Conservation (phyloP, 2,113 vertebrate genomes). For the Mirza zaza region DNA sequence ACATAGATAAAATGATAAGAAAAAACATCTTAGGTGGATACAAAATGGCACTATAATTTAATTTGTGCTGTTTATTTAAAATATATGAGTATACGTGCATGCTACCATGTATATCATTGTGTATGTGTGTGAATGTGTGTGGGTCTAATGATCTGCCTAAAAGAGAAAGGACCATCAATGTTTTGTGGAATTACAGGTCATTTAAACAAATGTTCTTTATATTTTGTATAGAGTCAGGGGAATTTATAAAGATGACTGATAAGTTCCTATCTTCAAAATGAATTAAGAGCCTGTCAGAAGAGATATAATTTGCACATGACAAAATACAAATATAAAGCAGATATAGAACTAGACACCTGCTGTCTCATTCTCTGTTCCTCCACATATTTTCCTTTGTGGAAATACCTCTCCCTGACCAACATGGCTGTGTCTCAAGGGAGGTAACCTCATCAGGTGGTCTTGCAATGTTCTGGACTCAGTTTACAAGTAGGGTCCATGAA, state of each 20-base stretch:
- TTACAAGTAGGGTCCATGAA: not conserved
- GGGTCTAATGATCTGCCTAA: not conserved
- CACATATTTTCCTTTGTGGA: not conserved
- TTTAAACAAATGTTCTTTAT: not conserved
- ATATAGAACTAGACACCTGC: not conserved
- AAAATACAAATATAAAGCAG: not conserved
- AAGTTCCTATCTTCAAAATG: not conserved
- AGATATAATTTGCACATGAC: too few relatives aligned
- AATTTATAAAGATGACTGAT: not conserved
- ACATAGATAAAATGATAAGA: not conserved
- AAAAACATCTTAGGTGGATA: not conserved
- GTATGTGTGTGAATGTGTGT: not conserved
- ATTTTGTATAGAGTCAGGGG: not conserved
- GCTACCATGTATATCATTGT: not conserved
- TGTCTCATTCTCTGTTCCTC: not conserved
- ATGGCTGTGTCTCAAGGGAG: not conserved
- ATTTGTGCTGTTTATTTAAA: not conserved
- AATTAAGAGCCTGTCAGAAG: too few relatives aligned
- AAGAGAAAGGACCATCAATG: not conserved
- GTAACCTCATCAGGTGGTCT: not conserved
- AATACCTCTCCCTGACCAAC: too few relatives aligned
- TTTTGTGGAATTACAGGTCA: not conserved
- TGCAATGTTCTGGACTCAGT: not conserved
- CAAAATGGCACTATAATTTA: not conserved
- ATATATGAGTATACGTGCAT: not conserved